Evolutionary conservation across 2,888 invertebrate genomes (phyloP).

Genomic region (Lypha dubia): DNA sequence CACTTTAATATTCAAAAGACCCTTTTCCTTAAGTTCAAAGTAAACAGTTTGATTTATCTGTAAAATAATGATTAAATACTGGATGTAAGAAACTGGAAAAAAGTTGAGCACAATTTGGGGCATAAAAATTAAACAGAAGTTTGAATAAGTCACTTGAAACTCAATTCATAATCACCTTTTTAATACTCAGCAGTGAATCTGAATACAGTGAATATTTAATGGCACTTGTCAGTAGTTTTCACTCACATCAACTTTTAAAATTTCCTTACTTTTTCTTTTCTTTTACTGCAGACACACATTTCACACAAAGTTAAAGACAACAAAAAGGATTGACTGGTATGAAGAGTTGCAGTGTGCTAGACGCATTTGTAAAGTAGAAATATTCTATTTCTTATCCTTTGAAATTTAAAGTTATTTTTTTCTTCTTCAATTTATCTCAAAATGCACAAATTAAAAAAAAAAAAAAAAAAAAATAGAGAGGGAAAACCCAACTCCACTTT

Average conservation of each 20-base stretch:
- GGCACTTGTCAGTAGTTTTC: conserved; percentile 55
- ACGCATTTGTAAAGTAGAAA: background rate
- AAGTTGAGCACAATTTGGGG: background rate
- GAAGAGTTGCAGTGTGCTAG: background rate
- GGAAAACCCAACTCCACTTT: conserved; percentile 32
- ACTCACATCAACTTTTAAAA: conserved; percentile 37
- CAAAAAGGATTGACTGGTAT: conserved; percentile 42
- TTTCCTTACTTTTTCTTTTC: conserved; percentile 6
- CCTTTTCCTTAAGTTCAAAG: conserved; percentile 37
- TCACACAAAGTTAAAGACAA: conserved; percentile 21
- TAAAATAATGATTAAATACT: conserved; percentile 43
- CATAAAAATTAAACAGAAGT: conserved; percentile 26
- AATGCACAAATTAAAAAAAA: conserved; percentile 7
- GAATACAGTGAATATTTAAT: conserved; percentile 48
- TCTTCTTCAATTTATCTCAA: conserved; percentile 6
- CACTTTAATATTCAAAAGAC: conserved; percentile 35
- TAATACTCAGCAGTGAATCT: conserved; percentile 13
- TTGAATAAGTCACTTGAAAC: conserved; percentile 58
- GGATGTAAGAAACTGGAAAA: background rate
- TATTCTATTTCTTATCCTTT: conserved; percentile 39
- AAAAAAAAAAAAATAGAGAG: no score
- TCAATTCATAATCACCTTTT: conserved; percentile 59
- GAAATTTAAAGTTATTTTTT: conserved; percentile 29
- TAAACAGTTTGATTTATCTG: conserved; percentile 49
- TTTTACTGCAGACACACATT: conserved; percentile 1